Conservation (phyloP, 2,113 vertebrate genomes). For the Actinemys pallida region DNA sequence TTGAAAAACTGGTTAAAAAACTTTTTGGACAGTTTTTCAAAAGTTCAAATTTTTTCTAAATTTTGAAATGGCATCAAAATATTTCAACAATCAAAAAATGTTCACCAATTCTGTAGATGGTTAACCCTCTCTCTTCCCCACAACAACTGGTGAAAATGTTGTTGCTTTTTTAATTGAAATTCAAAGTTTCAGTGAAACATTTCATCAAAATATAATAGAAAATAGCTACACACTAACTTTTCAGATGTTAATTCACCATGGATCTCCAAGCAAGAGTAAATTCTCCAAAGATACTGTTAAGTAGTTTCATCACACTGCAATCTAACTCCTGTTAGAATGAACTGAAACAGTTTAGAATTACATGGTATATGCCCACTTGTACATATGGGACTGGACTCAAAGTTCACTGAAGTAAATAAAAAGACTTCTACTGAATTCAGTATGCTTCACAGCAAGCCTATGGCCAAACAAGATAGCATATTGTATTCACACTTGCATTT, state of each 20-base stretch:
- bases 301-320: neutral
- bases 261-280: neutral
- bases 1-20: neutral
- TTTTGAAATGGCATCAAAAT: neutral
- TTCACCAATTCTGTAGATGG: neutral
- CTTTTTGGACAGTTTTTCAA: conserved; percentile 1
- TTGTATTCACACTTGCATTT: neutral
- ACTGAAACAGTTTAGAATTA: rapidly evolving
- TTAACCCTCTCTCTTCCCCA: neutral
- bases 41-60: neutral
- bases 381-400: rapidly evolving
- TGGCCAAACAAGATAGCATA: neutral
- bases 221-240: rapidly evolving
- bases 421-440: rapidly evolving
- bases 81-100: neutral
- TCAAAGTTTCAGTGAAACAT: neutral
- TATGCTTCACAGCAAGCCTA: rapidly evolving
- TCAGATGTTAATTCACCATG: neutral
- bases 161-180: neutral
- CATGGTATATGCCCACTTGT: neutral
- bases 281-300: neutral
- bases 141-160: neutral
- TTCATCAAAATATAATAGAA: neutral
- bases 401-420: too few relatives aligned
- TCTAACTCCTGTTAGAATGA: neutral